phyloP scores from a whole-genome alignment of 2,113 vertebrate species.

The Ranitomeya variabilis region DNA sequence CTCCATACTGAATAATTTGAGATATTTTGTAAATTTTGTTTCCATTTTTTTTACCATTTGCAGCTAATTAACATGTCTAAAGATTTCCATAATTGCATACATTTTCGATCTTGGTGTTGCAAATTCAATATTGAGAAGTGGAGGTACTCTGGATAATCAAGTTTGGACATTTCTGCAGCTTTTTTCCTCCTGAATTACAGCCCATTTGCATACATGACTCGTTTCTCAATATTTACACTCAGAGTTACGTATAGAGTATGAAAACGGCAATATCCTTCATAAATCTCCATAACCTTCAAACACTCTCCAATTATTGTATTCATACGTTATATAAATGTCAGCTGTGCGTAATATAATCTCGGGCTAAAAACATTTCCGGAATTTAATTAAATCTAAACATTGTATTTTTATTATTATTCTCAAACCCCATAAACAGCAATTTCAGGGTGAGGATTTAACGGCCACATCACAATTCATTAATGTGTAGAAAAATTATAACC shows the following conservation, averaged over 20 bases:
- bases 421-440: neutral
- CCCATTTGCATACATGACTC: neutral
- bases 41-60: no score
- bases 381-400: conserved; percentile 23
- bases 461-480: neutral
- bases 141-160: neutral
- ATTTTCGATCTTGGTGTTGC: no score
- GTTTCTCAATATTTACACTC: neutral
- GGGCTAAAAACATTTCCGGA: neutral
- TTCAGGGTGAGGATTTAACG: neutral
- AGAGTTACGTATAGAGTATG: neutral
- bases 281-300: conserved; percentile 25
- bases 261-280: neutral
- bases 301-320: conserved; percentile 12
- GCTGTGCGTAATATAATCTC: neutral
- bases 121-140: neutral
- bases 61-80: no score
- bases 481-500: neutral
- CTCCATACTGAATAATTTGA: no score
- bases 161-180: neutral
- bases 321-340: conserved; percentile 16
- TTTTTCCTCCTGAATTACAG: neutral
- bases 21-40: no score
- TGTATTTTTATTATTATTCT: conserved; percentile 12
- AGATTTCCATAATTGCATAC: no score